A percentile compares a stretch with the other conserved stretches of the same genome.
Conservation (phyloP, 2,113 vertebrate genomes). For the Thamnaconus septentrionalis region DNA sequence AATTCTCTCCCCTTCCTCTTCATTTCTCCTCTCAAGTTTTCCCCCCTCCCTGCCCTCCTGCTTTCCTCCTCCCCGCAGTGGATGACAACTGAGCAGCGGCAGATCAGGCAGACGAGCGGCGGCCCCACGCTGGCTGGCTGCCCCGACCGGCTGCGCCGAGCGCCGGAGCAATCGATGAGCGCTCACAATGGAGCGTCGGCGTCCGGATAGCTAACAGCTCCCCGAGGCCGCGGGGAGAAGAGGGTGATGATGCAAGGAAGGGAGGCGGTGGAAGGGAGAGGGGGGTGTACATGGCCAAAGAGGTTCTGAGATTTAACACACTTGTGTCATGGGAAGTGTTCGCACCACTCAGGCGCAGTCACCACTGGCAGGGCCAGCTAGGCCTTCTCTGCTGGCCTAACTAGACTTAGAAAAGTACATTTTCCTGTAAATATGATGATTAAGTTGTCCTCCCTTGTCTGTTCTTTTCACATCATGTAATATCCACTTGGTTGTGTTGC, state of each 20-base stretch:
- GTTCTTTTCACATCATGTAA: no score
- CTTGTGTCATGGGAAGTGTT: slow-evolving; percentile 38
- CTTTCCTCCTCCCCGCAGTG: slow-evolving; percentile 26
- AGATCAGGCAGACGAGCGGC: slow-evolving; percentile 72
- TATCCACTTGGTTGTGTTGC: no score
- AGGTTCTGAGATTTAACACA: slow-evolving; percentile 41
- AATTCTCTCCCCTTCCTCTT: slow-evolving; percentile 31
- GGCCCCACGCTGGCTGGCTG: slow-evolving; percentile 77
- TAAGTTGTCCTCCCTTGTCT: no score
- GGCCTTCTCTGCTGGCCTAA: no score
- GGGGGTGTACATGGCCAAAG: slow-evolving; percentile 21
- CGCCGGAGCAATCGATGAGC: slow-evolving; percentile 80
- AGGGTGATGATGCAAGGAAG: slow-evolving; percentile 46
- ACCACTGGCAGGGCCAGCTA: no score
- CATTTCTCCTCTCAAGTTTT: slow-evolving; percentile 18
- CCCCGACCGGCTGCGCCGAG: slow-evolving; percentile 73
- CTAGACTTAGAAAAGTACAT: no score
- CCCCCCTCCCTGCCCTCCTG: slow-evolving; percentile 14
- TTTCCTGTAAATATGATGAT: no score
- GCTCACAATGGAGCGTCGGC: slow-evolving; percentile 79
- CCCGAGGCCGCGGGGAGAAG: slow-evolving; percentile 74
- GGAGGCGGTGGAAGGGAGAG: slow-evolving; percentile 26
- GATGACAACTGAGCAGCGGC: slow-evolving; percentile 65
- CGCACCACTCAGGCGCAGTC: neutral
- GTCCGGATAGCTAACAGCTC: slow-evolving; percentile 81